These are phyloP conservation scores for Chrysemys picta DNA, from an alignment of 2,113 vertebrate species.

Conservation along the genomic window DNA sequence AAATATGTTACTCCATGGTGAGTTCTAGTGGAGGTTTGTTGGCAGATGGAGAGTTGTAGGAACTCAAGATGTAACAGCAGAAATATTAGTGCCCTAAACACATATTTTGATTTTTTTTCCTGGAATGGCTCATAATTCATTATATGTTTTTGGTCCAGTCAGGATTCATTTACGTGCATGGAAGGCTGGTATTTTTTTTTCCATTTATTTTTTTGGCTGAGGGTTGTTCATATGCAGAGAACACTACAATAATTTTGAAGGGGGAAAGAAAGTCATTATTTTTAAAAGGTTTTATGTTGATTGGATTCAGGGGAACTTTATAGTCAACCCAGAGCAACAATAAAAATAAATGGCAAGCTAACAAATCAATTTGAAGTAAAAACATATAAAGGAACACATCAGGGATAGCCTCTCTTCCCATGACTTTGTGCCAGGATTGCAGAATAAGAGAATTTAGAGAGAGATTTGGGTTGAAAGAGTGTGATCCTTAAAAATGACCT, in stretches of 20 bases:
- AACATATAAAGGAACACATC: not conserved
- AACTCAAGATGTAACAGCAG: conserved; percentile 24
- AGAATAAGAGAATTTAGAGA: not conserved
- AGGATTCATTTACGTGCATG: conserved; percentile 1
- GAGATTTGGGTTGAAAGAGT: not conserved
- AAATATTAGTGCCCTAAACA: conserved; percentile 20
- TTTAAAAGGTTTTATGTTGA: not conserved
- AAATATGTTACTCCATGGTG: conserved; percentile 19
- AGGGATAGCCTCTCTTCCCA: not conserved
- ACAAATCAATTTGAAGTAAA: not conserved
- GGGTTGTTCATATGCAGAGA: not conserved
- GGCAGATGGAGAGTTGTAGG: conserved; percentile 51
- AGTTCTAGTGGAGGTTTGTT: conserved; percentile 17
- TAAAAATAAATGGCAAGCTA: not conserved
- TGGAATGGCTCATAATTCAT: conserved; percentile 12
- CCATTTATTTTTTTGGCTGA: not conserved
- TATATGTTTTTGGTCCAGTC: not conserved
- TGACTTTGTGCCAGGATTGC: not conserved
- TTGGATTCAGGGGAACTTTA: conserved; percentile 6
- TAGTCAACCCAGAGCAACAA: not conserved
- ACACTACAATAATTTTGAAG: not conserved
- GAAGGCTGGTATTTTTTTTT: not conserved
- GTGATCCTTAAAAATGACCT: not conserved
- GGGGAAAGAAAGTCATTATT: not conserved
- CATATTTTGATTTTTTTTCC: not conserved